Percentiles rank a stretch among this genome's conserved stretches.
Conservation (phyloP, 2,888 invertebrate species). For the Peribatodes rhomboidaria region DNA sequence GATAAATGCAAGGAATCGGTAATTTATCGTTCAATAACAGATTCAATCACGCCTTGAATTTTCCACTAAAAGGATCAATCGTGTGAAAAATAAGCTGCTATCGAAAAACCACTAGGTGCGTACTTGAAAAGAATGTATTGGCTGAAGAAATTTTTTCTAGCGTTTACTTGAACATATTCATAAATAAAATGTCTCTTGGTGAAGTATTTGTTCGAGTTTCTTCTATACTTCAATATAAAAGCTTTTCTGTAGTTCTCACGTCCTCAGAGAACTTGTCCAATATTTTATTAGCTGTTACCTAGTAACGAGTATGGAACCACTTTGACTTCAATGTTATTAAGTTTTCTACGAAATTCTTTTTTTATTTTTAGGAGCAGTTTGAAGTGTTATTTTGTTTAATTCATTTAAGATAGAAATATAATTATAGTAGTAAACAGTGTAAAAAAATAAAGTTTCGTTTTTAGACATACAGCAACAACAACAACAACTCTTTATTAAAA, state of each 20-base stretch:
- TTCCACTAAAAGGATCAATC: slow-evolving; percentile 44
- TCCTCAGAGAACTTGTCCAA: slow-evolving; percentile 9
- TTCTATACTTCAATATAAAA: neutral
- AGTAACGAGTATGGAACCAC: neutral
- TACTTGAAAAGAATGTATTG: slow-evolving; percentile 25
- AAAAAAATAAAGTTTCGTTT: no score
- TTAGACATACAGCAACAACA: no score
- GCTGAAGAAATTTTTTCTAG: slow-evolving; percentile 11
- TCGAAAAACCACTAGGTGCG: slow-evolving; percentile 24
- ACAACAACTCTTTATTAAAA: no score
- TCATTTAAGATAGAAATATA: no score
- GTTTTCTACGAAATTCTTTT: neutral
- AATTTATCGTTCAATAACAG: slow-evolving; percentile 47
- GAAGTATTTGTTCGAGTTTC: slow-evolving; percentile 6
- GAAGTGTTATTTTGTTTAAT: no score
- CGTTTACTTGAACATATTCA: slow-evolving; percentile 21
- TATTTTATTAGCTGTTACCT: slow-evolving; percentile 5
- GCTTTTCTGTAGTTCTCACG: slow-evolving; percentile 5
- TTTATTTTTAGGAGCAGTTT: no score
- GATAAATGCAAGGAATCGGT: slow-evolving; percentile 43
- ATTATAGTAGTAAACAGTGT: no score
- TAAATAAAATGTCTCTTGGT: slow-evolving; percentile 14
- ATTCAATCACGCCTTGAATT: slow-evolving; percentile 42
- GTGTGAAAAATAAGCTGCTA: slow-evolving; percentile 42
- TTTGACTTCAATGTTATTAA: neutral